Evolutionary conservation across 2,888 invertebrate species (phyloP), one percentile per base, ranked within the genome.

Genomic region (Dasysyrphus albostriatus): DNA sequence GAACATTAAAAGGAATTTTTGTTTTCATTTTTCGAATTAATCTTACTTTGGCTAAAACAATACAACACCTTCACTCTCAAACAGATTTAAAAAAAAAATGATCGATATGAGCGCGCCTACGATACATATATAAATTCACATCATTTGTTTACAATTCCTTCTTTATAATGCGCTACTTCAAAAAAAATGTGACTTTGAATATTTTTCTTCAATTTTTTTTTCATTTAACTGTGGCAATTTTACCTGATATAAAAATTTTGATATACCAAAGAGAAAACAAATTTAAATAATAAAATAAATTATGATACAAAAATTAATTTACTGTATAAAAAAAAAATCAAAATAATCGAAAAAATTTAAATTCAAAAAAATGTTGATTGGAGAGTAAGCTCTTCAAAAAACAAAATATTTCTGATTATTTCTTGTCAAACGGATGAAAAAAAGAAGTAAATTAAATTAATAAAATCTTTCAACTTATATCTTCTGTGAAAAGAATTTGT

Each of bases 51-150:
- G 61, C 61, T 58, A 51, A 70, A 61, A 56, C 24, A 74, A 32
- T 72, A 39, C 29, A 74, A 24, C 12, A 79, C 56, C 24, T 24
- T 24, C 61, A 83, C 58, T 74, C 58, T 74, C 74, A 73, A 81
- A 75, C 47, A 74, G 61, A 65, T 58, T 42, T n/a, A n/a, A 16
- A 51, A 67, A 69, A 74, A 82, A 74, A 54, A 75, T 88, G 88
- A 89, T 89, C 89, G 89, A 89, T 89, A 89, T 89, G 89, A 89
- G 89, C 89, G 77, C 59, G 83, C 65, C 83, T 72, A 16, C 4
- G 8, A 42, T 75, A 49, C 73, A 70, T 49, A 37, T 10, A 76
- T 44, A 59, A 79, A 72, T 75, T 76, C 69, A 65, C 44, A 65
- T 19, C 61, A 49, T 63, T 47, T 47, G 3, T 24, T n/a, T 24